Evolutionary conservation across 2,113 vertebrate genomes (phyloP), one percentile per base, ranked within the genome.

Genomic region (Laticauda laticaudata): DNA sequence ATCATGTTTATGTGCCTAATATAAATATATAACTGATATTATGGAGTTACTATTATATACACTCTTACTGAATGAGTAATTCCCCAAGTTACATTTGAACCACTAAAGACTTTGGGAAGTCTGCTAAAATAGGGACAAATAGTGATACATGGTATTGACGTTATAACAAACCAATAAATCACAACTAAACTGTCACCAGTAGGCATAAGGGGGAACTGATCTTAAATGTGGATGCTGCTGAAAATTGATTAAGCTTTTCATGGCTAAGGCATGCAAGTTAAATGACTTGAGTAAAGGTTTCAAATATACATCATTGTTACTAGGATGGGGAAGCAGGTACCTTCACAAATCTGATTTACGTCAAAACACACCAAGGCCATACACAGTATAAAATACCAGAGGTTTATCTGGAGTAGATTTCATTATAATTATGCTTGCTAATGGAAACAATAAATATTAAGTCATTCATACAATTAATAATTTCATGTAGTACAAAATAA

Each of bases 271-370:
- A 26, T 29, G 45, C 1, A 11, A 51, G 61, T 23, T 96, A 93
- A 96, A 93, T 93, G 21, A 61, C 93, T 21, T 55, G 90, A 91
- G 6, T 93, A 96, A 92, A 94, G 89, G 48, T 24, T 87, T 4
- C 34, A 95, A 96, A 97, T 97, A 59, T 86, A 87, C 95, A 86
- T 96, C 94, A 96, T 94, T 96, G 24, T 92, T 94, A 75, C 93
- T 96, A 95, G 57, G 88, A 87, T 18, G 34, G 55, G 39, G 53
- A 93, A 92, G 93, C 89, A 95, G 20, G 48, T 94, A 59, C 86
- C 94, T 96, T 97, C 95, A 94, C 90, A 97, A 91, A 24, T 24
- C 24, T 93, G 55, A 93, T 69, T 15, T 91, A 3, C 21, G 92
- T 55, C 51, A 94, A 90, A 93, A 89, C 85, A 88, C 23, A 93